phyloP scores from a whole-genome alignment of 1,140 invertebrate species.

The Sogatella furcifera region DNA sequence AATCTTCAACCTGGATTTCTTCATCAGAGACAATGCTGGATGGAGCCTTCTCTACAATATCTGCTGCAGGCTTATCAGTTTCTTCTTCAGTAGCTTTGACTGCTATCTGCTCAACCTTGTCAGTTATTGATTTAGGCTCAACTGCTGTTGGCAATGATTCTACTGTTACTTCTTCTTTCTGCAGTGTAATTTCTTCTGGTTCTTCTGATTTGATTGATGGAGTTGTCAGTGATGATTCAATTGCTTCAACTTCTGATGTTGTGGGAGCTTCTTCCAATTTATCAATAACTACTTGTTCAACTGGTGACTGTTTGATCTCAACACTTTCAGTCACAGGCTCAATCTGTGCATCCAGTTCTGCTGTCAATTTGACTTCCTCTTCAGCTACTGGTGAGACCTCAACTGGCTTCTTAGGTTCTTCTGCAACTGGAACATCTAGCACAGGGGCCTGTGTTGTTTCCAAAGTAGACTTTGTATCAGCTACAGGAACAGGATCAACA shows the following conservation, averaged over 20 bases:
- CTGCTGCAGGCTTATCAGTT: not conserved
- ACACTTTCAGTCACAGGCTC: too few relatives aligned
- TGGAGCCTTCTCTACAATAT: not conserved
- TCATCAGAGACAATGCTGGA: not conserved
- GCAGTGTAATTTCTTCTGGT: not conserved
- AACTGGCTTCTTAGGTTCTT: too few relatives aligned
- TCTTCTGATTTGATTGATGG: not conserved
- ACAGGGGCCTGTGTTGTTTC: too few relatives aligned
- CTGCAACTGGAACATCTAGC: too few relatives aligned
- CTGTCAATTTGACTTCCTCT: too few relatives aligned
- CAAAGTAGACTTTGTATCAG: too few relatives aligned
- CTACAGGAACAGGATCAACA: not conserved
- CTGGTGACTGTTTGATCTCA: too few relatives aligned
- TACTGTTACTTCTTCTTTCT: not conserved
- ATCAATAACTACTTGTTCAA: too few relatives aligned
- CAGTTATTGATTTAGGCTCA: not conserved
- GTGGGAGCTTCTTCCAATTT: too few relatives aligned
- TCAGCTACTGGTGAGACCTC: too few relatives aligned
- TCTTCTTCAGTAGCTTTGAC: not conserved
- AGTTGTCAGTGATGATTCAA: not conserved
- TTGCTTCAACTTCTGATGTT: constrained; percentile 7
- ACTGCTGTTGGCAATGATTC: not conserved
- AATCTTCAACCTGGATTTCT: not conserved
- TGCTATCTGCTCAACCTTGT: not conserved
- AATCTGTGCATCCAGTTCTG: too few relatives aligned